These are phyloP conservation scores for Phalacrocorax brasilianus DNA, from an alignment of 2,113 vertebrate genomes.

Conservation along the genomic window DNA sequence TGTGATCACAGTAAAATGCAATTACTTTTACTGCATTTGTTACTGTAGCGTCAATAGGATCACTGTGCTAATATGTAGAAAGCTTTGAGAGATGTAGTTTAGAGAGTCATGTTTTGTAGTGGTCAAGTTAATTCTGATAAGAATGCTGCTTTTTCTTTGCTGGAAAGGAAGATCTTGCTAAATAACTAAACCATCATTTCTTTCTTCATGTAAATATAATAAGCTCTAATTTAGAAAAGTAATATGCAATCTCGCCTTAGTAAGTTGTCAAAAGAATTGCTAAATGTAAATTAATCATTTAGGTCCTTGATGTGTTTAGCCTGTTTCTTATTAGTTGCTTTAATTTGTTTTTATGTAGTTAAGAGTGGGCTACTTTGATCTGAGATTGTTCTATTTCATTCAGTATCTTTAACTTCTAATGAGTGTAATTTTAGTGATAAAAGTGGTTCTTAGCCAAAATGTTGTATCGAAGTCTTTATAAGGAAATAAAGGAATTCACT, in stretches of 20 bases:
- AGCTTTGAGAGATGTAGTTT: background rate
- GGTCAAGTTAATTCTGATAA: background rate
- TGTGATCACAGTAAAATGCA: slow-evolving; percentile 60
- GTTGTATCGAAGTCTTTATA: slow-evolving; percentile 24
- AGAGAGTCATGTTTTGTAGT: background rate
- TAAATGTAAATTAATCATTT: slow-evolving; percentile 1
- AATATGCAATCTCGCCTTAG: background rate
- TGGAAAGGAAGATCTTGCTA: background rate
- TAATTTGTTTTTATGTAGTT: slow-evolving; percentile 40
- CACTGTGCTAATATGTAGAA: background rate
- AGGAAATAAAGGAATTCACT: slow-evolving; percentile 21
- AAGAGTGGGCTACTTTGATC: slow-evolving; percentile 30
- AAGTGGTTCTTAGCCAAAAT: background rate
- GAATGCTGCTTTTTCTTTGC: background rate
- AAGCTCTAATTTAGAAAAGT: slow-evolving; percentile 4
- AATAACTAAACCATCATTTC: background rate
- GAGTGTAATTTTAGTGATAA: background rate
- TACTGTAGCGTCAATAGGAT: slow-evolving; percentile 38
- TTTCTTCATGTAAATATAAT: background rate
- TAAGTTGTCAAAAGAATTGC: slow-evolving; percentile 42
- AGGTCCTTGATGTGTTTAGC: slow-evolving; percentile 25
- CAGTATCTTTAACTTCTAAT: slow-evolving; percentile 23
- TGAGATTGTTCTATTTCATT: slow-evolving; percentile 33
- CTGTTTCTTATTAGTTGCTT: slow-evolving; percentile 29
- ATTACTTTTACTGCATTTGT: slow-evolving; percentile 48